Base-by-base conservation (phyloP, 1,140 invertebrate genomes). In the Macrotrachela quadricornifera region DNA sequence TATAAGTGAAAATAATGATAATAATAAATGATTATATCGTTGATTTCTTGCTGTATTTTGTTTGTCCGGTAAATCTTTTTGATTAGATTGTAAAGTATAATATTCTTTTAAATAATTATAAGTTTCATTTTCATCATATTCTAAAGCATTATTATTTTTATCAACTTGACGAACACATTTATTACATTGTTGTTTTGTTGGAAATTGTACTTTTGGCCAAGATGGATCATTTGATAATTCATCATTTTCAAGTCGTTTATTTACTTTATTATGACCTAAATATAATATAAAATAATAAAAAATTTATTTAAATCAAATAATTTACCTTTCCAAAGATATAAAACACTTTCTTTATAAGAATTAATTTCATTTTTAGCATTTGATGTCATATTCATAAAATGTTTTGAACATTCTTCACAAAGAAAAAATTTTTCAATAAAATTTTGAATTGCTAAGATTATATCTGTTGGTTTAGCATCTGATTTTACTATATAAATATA, bases 241-340 rank as follows among this genome's bases (percentile, higher is more conserved):
- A 65, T 92, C 84, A 0, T 83, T 81, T 37, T 80, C 74, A 13
- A 96, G 67, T 57, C 90, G 76, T 56, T 79, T 71, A 61, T 97
- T 99, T 0, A 87, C 88, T 58, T 66, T 14, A 37, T 55, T 55
- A 10, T 55, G 54, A 21, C 50, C 54, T 16, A 13, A 18, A 36
- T 47, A 10, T 55, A 48, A 21, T 46, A 48, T 16, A 13, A 18
- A 36, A 40, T 6, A 15, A 40, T 46, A 1, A 12, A 15, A 1
- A 17, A 17, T 30, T 8, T n/a, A 42, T 40, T n/a, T 18, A 1
- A 30, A 16, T 44, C 2, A 67, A 80, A 78, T 69, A 96, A 96
- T 63, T 97, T 90, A 1, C 85, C 81, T 50, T 74, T 73, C 92
- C 92, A 99, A 3, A 97, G 67, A 86, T 88, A 97, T 10, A 95